These are phyloP conservation scores for Pteruthius melanotis DNA, from an alignment of 2,113 vertebrate species.

Conservation along the genomic window DNA sequence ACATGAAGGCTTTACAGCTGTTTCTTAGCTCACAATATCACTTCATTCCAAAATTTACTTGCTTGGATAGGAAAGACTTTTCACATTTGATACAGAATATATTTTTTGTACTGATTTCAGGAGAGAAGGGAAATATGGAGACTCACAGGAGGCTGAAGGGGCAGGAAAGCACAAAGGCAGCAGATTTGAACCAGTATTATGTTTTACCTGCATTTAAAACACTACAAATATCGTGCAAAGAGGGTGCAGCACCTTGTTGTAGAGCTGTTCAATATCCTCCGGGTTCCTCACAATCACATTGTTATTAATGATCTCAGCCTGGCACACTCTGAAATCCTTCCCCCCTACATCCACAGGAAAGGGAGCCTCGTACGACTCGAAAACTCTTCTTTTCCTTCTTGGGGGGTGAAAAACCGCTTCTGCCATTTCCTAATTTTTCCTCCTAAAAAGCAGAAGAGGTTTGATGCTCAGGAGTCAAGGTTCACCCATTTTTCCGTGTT, in stretches of 20 bases:
- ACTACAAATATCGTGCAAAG: not conserved
- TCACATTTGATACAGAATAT: not conserved
- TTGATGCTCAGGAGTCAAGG: not conserved
- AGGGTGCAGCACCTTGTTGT: constrained; percentile 76
- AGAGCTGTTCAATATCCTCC: constrained; percentile 80
- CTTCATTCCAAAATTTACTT: not conserved
- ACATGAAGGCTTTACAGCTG: not conserved
- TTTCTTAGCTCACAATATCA: not conserved
- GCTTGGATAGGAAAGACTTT: not conserved
- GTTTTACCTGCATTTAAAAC: not conserved
- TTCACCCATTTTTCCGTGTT: not conserved
- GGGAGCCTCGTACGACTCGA: constrained; percentile 77
- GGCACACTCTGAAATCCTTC: constrained; percentile 67
- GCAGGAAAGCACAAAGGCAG: not conserved
- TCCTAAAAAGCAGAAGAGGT: not conserved
- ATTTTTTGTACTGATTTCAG: not conserved
- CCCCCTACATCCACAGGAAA: constrained; percentile 72
- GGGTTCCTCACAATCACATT: constrained; percentile 79
- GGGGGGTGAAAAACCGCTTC: constrained; percentile 85
- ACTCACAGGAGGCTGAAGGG: not conserved
- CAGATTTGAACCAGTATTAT: not conserved
- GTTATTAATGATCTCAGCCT: constrained; percentile 82
- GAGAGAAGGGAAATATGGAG: not conserved
- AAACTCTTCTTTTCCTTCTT: constrained; percentile 78
- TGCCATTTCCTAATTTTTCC: constrained; percentile 57